phyloP scores from a whole-genome alignment of 2,797 vertebrate species.

The Sebastes matsubarae region DNA sequence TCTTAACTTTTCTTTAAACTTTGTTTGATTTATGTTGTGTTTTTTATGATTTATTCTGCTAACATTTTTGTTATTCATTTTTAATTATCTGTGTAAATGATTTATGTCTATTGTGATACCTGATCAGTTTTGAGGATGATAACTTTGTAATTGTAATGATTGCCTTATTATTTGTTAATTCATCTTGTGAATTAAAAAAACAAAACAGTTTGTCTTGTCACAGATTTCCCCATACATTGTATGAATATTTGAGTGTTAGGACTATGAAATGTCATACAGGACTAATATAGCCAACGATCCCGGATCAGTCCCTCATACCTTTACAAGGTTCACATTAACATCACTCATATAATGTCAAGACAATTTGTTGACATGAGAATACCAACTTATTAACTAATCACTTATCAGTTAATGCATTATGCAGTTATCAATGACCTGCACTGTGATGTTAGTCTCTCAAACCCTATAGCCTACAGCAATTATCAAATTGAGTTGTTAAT shows the following conservation, averaged over 20 bases:
- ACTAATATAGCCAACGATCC: neutral
- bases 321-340: neutral
- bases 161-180: too few species aligned
- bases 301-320: neutral
- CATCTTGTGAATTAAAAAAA: too few species aligned
- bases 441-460: neutral
- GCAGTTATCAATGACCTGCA: neutral
- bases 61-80: too few species aligned
- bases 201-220: too few species aligned
- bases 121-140: too few species aligned
- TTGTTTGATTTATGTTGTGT: too few species aligned
- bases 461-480: slow-evolving; percentile 1
- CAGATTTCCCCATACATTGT: too few species aligned
- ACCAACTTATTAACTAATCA: neutral
- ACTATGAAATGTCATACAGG: neutral
- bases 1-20: too few species aligned
- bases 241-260: neutral
- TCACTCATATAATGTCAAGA: neutral
- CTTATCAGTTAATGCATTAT: neutral
- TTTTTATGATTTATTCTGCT: too few species aligned
- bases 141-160: too few species aligned
- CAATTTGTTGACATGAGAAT: neutral
- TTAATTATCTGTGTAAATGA: too few species aligned
- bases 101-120: too few species aligned
- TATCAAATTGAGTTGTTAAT: slow-evolving; percentile 41